Evolutionary conservation across 64 coral and sea anemone genomes (phyloP).

Genomic region (Trachythela sp.): DNA sequence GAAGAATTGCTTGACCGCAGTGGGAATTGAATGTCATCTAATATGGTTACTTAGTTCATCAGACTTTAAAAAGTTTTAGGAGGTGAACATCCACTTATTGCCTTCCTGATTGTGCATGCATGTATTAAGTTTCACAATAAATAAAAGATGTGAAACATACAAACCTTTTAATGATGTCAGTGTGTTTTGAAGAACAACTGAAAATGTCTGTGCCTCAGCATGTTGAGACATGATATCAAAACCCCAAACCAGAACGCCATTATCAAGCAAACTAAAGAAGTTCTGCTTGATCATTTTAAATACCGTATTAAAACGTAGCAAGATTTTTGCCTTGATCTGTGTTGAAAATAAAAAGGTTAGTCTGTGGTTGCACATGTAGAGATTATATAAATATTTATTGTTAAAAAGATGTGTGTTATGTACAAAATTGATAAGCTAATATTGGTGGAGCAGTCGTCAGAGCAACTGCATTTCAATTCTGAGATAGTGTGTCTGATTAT

Average conservation of each 20-base stretch:
- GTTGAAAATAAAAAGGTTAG: not conserved
- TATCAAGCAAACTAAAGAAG: conserved; percentile 26
- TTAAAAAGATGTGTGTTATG: not conserved
- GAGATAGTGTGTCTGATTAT: no score
- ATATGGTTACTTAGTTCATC: no score
- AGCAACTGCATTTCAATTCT: no score
- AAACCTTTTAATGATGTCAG: conserved; percentile 4
- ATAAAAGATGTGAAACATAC: not conserved
- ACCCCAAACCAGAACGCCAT: not conserved
- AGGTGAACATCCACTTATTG: no score
- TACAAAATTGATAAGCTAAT: no score
- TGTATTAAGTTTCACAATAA: not conserved
- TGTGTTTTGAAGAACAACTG: not conserved
- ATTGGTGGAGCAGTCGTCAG: no score
- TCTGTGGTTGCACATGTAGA: no score
- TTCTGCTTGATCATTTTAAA: not conserved
- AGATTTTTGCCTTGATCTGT: not conserved
- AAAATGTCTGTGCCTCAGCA: not conserved
- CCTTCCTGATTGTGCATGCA: no score
- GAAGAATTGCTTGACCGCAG: no score
- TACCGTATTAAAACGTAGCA: conserved; percentile 19
- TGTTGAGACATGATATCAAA: not conserved
- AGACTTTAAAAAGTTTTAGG: not conserved
- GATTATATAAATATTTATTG: not conserved
- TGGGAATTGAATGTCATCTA: no score